Base-by-base conservation (phyloP, 2,797 vertebrate species). In the Pyrrhura leucotis region DNA sequence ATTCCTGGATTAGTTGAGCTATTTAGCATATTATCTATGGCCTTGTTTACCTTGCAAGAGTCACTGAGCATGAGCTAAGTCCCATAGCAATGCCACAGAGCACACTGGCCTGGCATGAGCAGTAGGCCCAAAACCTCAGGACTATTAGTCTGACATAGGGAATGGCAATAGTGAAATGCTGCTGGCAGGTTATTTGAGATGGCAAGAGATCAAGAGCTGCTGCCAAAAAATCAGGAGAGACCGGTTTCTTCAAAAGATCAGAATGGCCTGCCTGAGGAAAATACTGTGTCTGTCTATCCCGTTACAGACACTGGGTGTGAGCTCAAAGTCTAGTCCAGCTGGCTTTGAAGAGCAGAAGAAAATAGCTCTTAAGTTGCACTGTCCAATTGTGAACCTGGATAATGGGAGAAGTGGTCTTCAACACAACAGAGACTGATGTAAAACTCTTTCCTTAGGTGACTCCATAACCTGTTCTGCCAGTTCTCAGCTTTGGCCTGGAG, bases 41-140 rank as follows among this genome's bases (percentile, higher is more conserved):
- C n/a, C n/a, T 59, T 83, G 65, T 82, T 95, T 93, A 92, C 81
- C 72, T 93, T 85, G 75, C 68, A 85, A 33, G 92, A 85, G 44
- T 82, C 78, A 77, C 4, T 90, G 71, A 90, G 86, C 53, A 58
- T 65, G 65, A 76, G 84, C 61, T 80, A 81, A 71, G 48, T 82
- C 31, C 47, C 37, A 14, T 45, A 74, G 83, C 59, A 77, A 17
- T 72, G 61, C 74, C 68, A 58, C 20, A 74, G 56, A 79, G 48
- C 29, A 63, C 62, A 74, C 74, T 74, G 56, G 56, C 65, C 78
- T 74, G 65, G 53, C 45, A 45, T 61, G 48, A 77, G 61, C 61
- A 87, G 47, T 39, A 88, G 72, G 68, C 81, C 89, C 39, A 74
- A 77, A 90, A 95, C 9, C 35, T 47, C 10, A 6, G 71, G 75